Percentiles rank a stretch among this genome's conserved stretches.
These are phyloP conservation scores for Marasmarcha lunaedactyla DNA, from an alignment of 2,888 invertebrate species.

Conservation along the genomic window DNA sequence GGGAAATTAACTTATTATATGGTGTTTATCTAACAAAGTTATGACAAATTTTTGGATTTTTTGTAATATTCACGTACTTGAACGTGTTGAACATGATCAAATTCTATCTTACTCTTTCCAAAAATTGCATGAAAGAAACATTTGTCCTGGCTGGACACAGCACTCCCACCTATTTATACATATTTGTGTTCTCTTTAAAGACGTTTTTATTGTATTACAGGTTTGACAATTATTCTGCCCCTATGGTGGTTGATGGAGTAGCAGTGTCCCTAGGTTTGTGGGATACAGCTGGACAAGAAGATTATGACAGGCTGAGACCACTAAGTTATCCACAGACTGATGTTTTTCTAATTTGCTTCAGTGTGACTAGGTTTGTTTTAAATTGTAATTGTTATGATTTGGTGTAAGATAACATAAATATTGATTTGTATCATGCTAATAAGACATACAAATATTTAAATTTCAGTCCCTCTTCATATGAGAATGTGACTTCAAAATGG, in stretches of 20 bases:
- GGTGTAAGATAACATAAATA: neutral
- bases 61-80: no score
- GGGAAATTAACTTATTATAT: neutral
- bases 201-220: conserved; percentile 58
- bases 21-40: neutral
- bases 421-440: neutral
- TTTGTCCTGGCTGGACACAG: no score
- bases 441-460: neutral
- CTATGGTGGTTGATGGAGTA: conserved; percentile 98
- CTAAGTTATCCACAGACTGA: conserved; percentile 99
- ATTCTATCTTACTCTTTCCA: no score
- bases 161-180: no score
- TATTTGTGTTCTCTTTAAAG: no score
- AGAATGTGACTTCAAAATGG: conserved; percentile 99
- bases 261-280: conserved; percentile 96
- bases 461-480: conserved; percentile 96
- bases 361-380: conserved; percentile 79
- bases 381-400: no score
- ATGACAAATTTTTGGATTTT: neutral
- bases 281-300: conserved; percentile 99
- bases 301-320: conserved; percentile 95
- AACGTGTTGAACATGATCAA: no score
- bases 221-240: conserved; percentile 99
- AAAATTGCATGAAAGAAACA: no score
- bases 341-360: conserved; percentile 99